A percentile compares a stretch with the other conserved stretches of the same genome.
Conservation (phyloP, 2,888 invertebrate genomes). For the Drosophila testacea region DNA sequence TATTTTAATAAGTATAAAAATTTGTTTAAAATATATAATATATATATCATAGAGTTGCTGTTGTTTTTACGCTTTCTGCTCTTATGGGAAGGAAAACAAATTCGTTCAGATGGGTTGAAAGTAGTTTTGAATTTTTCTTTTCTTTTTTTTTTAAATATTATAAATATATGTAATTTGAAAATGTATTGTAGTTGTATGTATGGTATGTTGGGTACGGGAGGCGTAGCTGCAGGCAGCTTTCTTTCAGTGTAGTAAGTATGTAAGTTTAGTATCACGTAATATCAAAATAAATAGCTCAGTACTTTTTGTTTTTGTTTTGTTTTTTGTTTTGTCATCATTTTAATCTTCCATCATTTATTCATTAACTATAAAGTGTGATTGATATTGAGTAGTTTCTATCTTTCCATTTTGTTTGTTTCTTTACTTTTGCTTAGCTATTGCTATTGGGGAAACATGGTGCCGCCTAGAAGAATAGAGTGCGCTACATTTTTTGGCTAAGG, state of each 20-base stretch:
- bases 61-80: constrained; percentile 47
- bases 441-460: constrained; percentile 43
- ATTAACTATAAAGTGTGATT: constrained; percentile 51
- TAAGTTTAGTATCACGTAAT: constrained; percentile 80
- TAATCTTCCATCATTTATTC: constrained; percentile 23
- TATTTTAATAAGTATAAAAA: constrained; percentile 78
- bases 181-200: constrained; percentile 20
- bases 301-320: constrained; percentile 55
- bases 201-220: constrained; percentile 33
- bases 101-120: constrained; percentile 59
- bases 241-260: constrained; percentile 58
- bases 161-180: constrained; percentile 5
- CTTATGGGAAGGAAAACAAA: constrained; percentile 61
- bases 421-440: constrained; percentile 32
- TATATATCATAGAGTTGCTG: constrained; percentile 59
- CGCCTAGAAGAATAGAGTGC: constrained; percentile 30
- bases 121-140: constrained; percentile 19
- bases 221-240: constrained; percentile 69
- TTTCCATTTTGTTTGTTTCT: constrained; percentile 1
- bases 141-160: constrained; percentile 17
- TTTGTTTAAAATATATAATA: constrained; percentile 67
- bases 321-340: constrained; percentile 13
- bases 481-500: constrained; percentile 46
- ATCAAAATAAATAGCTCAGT: constrained; percentile 78
- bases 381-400: constrained; percentile 46